Conservation (phyloP, 2,797 vertebrate species). For the Manis crassicaudata region DNA sequence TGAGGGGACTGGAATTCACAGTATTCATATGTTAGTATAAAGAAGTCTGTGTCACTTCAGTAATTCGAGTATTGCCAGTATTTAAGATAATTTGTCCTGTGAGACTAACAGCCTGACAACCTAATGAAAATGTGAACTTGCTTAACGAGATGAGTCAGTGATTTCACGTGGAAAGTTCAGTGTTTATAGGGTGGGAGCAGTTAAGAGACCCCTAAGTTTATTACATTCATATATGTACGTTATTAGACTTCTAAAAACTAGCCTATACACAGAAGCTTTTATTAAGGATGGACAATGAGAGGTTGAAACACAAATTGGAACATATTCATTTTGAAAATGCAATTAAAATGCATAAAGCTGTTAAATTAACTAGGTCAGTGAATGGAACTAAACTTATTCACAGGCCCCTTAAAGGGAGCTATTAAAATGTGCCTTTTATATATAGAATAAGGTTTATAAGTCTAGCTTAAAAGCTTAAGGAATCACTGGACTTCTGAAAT, state of each 20-base stretch:
- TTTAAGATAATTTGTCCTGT: neutral
- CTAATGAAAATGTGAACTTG: accelerated
- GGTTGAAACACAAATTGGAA: neutral
- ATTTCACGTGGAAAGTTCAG: neutral
- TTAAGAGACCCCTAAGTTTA: neutral
- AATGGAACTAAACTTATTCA: neutral
- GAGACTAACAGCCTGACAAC: accelerated
- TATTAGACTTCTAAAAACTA: neutral
- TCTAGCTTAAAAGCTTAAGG: neutral
- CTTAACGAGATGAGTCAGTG: accelerated
- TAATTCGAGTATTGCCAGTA: neutral
- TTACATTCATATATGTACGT: accelerated
- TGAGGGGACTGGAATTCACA: accelerated
- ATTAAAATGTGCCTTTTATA: neutral
- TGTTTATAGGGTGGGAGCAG: neutral
- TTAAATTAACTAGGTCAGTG: neutral
- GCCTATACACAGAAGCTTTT: neutral
- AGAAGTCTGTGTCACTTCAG: accelerated
- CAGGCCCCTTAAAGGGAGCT: neutral
- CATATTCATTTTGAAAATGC: neutral
- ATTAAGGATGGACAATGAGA: neutral
- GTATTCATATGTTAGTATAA: accelerated
- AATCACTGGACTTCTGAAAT: neutral
- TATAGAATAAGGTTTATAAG: neutral
- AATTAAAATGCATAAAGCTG: neutral